Evolutionary conservation across 2,797 vertebrate species (phyloP), one percentile per base, ranked within the genome.

Genomic region (Forpus xanthops): DNA sequence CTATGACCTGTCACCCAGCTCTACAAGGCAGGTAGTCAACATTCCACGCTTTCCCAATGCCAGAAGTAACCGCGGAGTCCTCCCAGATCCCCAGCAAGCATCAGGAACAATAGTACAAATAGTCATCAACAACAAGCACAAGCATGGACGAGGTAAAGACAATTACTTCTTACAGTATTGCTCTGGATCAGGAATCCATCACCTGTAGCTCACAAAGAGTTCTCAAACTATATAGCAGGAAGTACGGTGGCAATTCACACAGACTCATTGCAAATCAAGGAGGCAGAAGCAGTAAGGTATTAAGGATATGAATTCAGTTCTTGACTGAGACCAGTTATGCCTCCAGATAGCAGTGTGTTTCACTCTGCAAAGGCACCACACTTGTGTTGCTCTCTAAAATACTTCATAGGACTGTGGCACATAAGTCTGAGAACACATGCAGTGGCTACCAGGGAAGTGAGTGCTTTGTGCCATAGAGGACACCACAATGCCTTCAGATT

Each of bases 91-190:
- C 50, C 98, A 98, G 91, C 98, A 98, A 94, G 97, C 97, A 31
- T 98, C 98, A 1, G 98, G 98, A 37, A 98, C 98, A 10, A 98
- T 98, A 9, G 98, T 98, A 7, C 98, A 98, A 78, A 98, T 98
- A 1, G 97, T 98, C 88, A 98, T 98, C 89, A 98, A 98, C 97
- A 98, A 97, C 96, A 98, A 94, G 90, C 98, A 98, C 31, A 98
- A 97, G 85, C 98, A 98, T 0, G 98, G 98, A 42, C 97, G 97
- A 98, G 98, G 98, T 98, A 97, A 97, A 61, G 53, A 52, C 37
- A 39, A 65, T 17, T 14, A 30, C 42, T 90, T 16, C 53, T 55
- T 18, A 37, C 0, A 49, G 3, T 5, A 12, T 18, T 62, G 27
- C 53, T 81, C n/a, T 70, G 65, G 31, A 28, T 80, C 14, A 68